phyloP scores from a whole-genome alignment of 2,888 invertebrate genomes.

The Ceratothoa steindachneri region DNA sequence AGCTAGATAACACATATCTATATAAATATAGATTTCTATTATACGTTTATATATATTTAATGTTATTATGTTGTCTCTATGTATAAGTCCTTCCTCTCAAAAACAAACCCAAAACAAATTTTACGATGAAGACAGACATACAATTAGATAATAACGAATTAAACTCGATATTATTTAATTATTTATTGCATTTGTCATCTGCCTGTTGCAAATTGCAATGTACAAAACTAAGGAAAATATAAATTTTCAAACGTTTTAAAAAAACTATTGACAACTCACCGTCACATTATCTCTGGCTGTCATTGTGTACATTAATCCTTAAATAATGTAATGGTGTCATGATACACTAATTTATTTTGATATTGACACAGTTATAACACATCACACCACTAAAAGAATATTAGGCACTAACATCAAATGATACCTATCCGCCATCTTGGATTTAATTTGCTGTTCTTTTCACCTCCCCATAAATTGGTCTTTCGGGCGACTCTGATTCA shows the following conservation, averaged over 20 bases:
- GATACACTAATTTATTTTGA: conserved; percentile 32
- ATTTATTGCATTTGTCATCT: not conserved
- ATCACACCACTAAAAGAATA: conserved; percentile 30
- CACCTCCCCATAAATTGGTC: conserved; percentile 26
- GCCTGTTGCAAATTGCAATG: not conserved
- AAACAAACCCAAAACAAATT: too few relatives aligned
- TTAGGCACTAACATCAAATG: conserved; percentile 31
- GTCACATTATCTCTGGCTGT: conserved; percentile 14
- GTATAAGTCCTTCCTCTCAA: too few relatives aligned
- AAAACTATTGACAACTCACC: not conserved
- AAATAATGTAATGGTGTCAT: conserved; percentile 16
- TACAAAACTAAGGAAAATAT: conserved; percentile 2
- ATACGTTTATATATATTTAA: too few relatives aligned
- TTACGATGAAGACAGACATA: too few relatives aligned
- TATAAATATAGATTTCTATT: too few relatives aligned
- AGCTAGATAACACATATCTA: too few relatives aligned
- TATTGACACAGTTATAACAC: conserved; percentile 35
- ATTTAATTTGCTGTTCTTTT: conserved; percentile 43
- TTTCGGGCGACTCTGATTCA: not conserved
- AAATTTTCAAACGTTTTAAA: not conserved
- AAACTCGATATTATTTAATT: not conserved
- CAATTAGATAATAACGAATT: too few relatives aligned
- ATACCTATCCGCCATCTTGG: conserved; percentile 46
- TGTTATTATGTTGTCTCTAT: too few relatives aligned
- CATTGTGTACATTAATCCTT: conserved; percentile 1